Percentiles rank a stretch among this genome's conserved stretches.
phyloP scores from a whole-genome alignment of 2,113 vertebrate species.

The Gorsachius goisagi region DNA sequence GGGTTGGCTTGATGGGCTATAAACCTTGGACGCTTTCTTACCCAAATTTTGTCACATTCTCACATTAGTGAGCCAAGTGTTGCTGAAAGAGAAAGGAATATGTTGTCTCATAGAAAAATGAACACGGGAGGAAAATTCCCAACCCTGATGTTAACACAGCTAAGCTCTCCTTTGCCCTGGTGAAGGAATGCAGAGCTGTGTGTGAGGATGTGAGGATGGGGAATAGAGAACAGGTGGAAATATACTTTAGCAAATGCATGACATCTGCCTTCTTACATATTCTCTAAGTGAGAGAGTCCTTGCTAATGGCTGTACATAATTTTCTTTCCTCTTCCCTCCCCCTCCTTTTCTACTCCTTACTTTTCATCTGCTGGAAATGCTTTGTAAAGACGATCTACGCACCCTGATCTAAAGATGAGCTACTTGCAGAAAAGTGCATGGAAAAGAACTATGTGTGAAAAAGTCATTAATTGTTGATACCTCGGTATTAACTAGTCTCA shows the following conservation, averaged over 20 bases:
- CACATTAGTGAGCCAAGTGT: neutral
- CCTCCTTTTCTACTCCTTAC: neutral
- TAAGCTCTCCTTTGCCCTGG: neutral
- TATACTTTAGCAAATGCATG: neutral
- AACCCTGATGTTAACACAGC: neutral
- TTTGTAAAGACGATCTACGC: accelerated
- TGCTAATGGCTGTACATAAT: neutral
- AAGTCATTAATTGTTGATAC: neutral
- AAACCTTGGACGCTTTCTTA: constrained; percentile 1
- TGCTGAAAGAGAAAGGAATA: neutral
- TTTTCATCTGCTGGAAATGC: neutral
- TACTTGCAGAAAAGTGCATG: neutral
- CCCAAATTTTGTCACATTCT: neutral
- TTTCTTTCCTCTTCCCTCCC: neutral
- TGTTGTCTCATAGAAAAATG: neutral
- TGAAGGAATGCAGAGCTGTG: neutral
- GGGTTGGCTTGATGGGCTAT: neutral
- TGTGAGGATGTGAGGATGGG: neutral
- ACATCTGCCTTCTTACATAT: neutral
- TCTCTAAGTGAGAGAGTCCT: neutral
- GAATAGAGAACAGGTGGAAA: neutral
- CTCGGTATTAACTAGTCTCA: neutral
- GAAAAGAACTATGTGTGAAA: neutral
- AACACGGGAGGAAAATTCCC: neutral
- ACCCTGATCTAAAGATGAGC: neutral